Base-by-base conservation (phyloP, 2,888 invertebrate genomes). In the Heliconius ethilla region DNA sequence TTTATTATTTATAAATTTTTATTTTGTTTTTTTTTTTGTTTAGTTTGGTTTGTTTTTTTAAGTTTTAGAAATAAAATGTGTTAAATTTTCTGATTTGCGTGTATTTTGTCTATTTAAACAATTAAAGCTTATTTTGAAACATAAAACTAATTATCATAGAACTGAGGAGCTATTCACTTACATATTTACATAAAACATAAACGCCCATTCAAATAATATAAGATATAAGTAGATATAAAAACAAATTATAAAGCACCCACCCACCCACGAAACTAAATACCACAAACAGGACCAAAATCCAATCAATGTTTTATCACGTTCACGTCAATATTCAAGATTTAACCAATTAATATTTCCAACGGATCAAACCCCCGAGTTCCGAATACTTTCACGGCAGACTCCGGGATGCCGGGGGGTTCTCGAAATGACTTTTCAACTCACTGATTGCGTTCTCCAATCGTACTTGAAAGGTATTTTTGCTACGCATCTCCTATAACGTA, bases 381-480 rank as follows among this genome's bases (percentile, higher is more conserved):
- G 84, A 90, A 93, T 93, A 92, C 90, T 92, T 93, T 86, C 92
- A 92, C 91, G 91, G 83, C 67, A 82, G 75, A 37, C 69, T 70
- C 37, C 27, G 33, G 75, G 75, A 77, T 75, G 65, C 79, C 77
- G 18, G 33, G 62, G 79, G 77, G 75, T 76, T 67, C 55, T 73
- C 77, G 62, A 63, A 65, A 74, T 59, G 76, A 76, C 76, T 76
- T 76, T 72, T 29, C 66, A 73, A 37, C 77, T 73, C 73, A 66
- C 73, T 77, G 77, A 77, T 77, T 77, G 73, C 73, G 62, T 63
- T 74, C 74, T 59, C 27, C n/a, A 51, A 25, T 70, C 25, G 70
- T 72, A 76, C 65, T 76, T 72, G 5, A 72, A 51, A 76, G 70
- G 70, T 70, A 70, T 72, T 70, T 75, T 72, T 59, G 72, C 72